Percentiles rank a stretch among this genome's conserved stretches.
These are phyloP conservation scores for Hemaris fuciformis DNA, from an alignment of 2,888 invertebrate species.

Conservation along the genomic window DNA sequence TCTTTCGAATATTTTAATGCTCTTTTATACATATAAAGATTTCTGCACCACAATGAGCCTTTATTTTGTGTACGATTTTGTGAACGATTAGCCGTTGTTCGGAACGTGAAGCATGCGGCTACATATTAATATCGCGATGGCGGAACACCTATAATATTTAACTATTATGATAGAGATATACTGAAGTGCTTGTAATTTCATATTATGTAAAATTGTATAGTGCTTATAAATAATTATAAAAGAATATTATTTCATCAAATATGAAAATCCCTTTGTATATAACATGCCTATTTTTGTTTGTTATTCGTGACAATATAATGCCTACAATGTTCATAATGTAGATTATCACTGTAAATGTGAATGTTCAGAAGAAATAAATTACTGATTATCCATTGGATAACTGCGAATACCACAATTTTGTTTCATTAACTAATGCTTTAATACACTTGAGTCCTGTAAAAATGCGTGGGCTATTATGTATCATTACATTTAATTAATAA, in stretches of 20 bases:
- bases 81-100: slow-evolving; percentile 49
- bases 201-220: slow-evolving; percentile 73
- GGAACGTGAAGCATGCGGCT: slow-evolving; percentile 33
- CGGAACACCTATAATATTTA: slow-evolving; percentile 1
- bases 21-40: slow-evolving; percentile 26
- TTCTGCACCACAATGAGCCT: slow-evolving; percentile 42
- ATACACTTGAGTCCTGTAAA: neutral
- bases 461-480: neutral
- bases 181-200: slow-evolving; percentile 58
- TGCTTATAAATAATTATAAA: slow-evolving; percentile 65
- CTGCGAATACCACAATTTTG: slow-evolving; percentile 67
- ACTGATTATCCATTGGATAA: slow-evolving; percentile 73
- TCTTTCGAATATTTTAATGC: neutral
- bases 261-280: slow-evolving; percentile 66
- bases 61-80: slow-evolving; percentile 48
- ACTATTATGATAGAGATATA: neutral
- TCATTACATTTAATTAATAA: slow-evolving; percentile 4
- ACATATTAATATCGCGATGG: slow-evolving; percentile 19
- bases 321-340: slow-evolving; percentile 76
- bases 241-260: slow-evolving; percentile 48
- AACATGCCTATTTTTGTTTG: slow-evolving; percentile 63
- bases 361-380: slow-evolving; percentile 70
- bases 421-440: slow-evolving; percentile 52
- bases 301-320: slow-evolving; percentile 73
- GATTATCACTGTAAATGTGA: slow-evolving; percentile 73